A percentile compares a stretch with the other conserved stretches of the same genome.
Conservation (phyloP, 2,113 vertebrate genomes). For the Chrysochloris asiatica region DNA sequence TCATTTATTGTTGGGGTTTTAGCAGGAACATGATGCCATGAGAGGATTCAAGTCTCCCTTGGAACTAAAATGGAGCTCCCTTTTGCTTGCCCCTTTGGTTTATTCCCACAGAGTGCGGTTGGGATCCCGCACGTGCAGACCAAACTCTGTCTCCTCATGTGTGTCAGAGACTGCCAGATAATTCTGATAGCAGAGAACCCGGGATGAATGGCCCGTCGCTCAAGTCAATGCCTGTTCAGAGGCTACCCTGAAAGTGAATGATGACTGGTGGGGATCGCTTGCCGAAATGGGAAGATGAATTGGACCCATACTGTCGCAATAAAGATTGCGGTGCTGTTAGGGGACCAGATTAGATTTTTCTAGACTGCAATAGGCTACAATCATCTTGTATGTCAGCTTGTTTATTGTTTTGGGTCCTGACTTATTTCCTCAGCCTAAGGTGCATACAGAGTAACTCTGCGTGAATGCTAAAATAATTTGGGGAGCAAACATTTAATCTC, state of each 20-base stretch:
- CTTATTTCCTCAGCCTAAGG: conserved; percentile 71
- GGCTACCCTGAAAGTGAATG: conserved; percentile 58
- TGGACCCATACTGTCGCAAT: conserved; percentile 19
- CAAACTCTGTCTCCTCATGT: neutral
- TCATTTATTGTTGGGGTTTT: neutral
- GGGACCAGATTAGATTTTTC: conserved; percentile 72
- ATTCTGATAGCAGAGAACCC: neutral
- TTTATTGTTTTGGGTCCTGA: conserved; percentile 58
- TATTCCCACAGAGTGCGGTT: neutral
- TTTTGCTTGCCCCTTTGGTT: neutral
- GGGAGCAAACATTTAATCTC: conserved; percentile 77
- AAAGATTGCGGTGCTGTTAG: conserved; percentile 27
- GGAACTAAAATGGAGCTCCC: neutral
- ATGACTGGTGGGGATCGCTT: conserved; percentile 34
- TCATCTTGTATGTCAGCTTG: conserved; percentile 67
- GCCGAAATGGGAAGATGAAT: conserved; percentile 68
- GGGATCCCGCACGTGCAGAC: neutral
- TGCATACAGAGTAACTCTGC: conserved; percentile 72
- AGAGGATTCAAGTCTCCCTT: neutral
- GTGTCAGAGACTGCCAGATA: conserved; percentile 42
- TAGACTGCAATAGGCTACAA: conserved; percentile 54
- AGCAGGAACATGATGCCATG: fast-evolving
- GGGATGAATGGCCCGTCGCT: conserved; percentile 51
- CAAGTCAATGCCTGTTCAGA: conserved; percentile 62
- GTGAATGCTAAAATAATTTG: conserved; percentile 69